Evolutionary conservation across 2,888 invertebrate species (phyloP).

Genomic region (Nymphalis polychloros): DNA sequence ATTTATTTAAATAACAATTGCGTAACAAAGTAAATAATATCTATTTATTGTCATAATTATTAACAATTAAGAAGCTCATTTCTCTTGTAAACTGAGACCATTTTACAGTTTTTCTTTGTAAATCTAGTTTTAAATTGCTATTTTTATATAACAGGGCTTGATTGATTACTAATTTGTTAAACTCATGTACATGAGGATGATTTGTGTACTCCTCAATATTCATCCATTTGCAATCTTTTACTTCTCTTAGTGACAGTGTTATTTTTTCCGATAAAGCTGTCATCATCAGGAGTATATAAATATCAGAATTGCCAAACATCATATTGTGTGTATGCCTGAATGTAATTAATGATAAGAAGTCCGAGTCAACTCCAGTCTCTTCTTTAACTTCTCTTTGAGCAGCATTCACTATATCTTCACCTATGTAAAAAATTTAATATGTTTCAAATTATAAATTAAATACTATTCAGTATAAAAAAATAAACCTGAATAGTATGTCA

Average conservation of each 20-base stretch:
- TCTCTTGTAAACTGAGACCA: conserved; percentile 62
- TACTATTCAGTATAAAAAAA: no score
- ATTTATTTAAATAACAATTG: conserved; percentile 20
- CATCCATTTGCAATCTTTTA: conserved; percentile 91
- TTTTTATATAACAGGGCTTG: conserved; percentile 84
- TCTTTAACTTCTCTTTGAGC: conserved; percentile 93
- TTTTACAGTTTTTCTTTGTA: conserved; percentile 74
- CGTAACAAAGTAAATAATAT: conserved; percentile 8
- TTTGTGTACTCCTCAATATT: conserved; percentile 85
- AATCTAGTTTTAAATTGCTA: conserved; percentile 82
- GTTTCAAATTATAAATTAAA: no score
- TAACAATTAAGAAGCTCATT: conserved; percentile 61
- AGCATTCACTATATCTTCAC: conserved; percentile 90
- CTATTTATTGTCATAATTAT: conserved; percentile 45
- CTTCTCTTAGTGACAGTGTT: conserved; percentile 86
- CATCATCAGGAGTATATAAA: conserved; percentile 90
- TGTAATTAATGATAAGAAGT: conserved; percentile 88
- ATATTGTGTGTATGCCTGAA: conserved; percentile 90
- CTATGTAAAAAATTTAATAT: conserved; percentile 64
- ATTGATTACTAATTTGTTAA: conserved; percentile 84
- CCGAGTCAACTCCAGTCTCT: conserved; percentile 91
- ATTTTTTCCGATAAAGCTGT: conserved; percentile 84
- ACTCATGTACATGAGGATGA: conserved; percentile 87
- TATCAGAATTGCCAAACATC: conserved; percentile 91
- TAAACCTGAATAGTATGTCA: no score